Evolutionary conservation across 1,140 invertebrate genomes (phyloP).

Genomic region (Drosophila kanapiae): DNA sequence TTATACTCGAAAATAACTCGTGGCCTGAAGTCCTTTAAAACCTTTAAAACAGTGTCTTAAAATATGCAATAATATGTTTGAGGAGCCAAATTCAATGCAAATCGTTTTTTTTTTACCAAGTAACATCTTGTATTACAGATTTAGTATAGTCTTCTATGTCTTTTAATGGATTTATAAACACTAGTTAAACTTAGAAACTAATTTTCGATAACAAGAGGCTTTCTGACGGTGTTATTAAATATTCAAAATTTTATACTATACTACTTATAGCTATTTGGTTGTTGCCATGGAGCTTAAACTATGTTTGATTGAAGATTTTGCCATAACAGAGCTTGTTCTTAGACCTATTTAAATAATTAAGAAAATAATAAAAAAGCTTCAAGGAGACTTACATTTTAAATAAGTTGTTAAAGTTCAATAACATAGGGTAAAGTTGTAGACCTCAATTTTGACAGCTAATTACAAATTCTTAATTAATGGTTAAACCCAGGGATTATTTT

Average conservation of each 20-base stretch:
- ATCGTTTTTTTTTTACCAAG: not conserved
- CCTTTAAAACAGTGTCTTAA: not conserved
- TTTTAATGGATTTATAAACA: not conserved
- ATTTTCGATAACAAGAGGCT: too few species aligned
- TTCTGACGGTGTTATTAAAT: too few species aligned
- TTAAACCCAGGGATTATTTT: not conserved
- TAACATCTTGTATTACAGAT: not conserved
- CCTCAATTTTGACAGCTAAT: not conserved
- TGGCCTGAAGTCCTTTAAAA: too few species aligned
- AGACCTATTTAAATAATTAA: too few species aligned
- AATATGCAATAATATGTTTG: too few species aligned
- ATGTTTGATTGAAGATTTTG: not conserved
- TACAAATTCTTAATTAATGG: not conserved
- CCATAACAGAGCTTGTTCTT: not conserved
- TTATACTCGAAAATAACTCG: too few species aligned
- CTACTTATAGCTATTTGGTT: too few species aligned
- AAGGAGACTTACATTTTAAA: not conserved
- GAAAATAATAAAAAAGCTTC: too few species aligned
- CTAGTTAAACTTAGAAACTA: too few species aligned
- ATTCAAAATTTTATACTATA: too few species aligned
- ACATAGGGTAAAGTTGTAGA: too few species aligned
- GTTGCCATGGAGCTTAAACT: not conserved
- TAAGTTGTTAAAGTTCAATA: not conserved
- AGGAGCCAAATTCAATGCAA: not conserved
- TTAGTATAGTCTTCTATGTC: not conserved